Base-by-base conservation (phyloP, 2,797 vertebrate species). In the Rhynchotus rufescens region DNA sequence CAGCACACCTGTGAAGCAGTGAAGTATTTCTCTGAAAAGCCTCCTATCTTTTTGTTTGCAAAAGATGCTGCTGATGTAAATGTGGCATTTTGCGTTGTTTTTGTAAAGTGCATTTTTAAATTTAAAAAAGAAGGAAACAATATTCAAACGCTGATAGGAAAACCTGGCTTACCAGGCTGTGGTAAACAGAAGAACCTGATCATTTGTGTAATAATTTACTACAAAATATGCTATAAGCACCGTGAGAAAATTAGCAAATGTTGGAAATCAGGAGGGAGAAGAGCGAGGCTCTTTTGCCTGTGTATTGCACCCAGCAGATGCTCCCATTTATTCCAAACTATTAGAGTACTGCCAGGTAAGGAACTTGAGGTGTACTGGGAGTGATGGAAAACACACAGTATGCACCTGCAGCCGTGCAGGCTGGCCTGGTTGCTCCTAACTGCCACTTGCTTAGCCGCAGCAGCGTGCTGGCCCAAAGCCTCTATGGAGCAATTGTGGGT, bases 401-500 rank as follows among this genome's bases (percentile, higher is more conserved):
- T 2, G 12, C 52, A 44, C 64, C 30, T 36, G 36, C 9, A 36
- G 56, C 25, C 54, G 47, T 71, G 80, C 78, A 78, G 14, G 72
- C 10, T 85, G 66, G 45, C 76, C 80, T 65, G 0, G 16, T 80
- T 91, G 84, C 28, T 68, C 74, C 72, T 72, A 77, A 54, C 14
- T 75, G 44, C 56, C 64, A 34, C 52, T 71, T 49, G n/a, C 77
- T 72, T 56, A 83, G 51, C 57, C 44, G 45, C 69, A 51, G 38
- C 59, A 62, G 34, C 36, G 30, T 17, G n/a, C 30, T 75, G 66
- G 76, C 78, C 73, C 84, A 89, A 89, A 87, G 51, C 67, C 44
- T 87, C 64, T 76, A 60, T 93, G 71, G 89, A 89, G 80, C 89
- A 93, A 75, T 42, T 87, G 62, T 62, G 77, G 15, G 62, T 75